These are phyloP conservation scores for Sicus ferrugineus DNA, from an alignment of 2,888 invertebrate genomes.

Conservation along the genomic window DNA sequence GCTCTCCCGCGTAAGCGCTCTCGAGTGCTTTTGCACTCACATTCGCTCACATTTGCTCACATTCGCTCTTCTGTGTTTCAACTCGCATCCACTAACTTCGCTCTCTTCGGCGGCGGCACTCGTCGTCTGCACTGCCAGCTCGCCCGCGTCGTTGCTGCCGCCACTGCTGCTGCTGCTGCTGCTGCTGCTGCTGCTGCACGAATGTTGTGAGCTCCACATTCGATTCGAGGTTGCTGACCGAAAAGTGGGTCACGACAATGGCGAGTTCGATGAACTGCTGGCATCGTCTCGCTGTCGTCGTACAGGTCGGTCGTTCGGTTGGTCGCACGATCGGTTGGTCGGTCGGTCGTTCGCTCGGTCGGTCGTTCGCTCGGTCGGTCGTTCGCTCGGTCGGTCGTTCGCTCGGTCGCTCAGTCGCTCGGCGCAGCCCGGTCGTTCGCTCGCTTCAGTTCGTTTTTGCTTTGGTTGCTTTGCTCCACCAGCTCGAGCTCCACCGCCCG, in stretches of 20 bases:
- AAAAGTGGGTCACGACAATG: constrained; percentile 66
- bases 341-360: constrained; percentile 24
- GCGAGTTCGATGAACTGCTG: constrained; percentile 64
- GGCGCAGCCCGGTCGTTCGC: constrained; percentile 31
- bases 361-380: constrained; percentile 18
- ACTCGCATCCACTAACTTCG: neutral
- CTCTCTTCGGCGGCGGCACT: neutral
- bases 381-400: constrained; percentile 32
- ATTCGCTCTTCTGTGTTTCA: too few relatives aligned
- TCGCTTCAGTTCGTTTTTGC: constrained; percentile 30
- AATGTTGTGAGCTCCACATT: constrained; percentile 58
- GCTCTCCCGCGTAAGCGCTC: neutral
- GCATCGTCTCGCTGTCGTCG: constrained; percentile 43
- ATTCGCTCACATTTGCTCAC: constrained; percentile 9
- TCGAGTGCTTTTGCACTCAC: constrained; percentile 8
- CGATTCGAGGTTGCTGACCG: constrained; percentile 64
- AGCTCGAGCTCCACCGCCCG: too few relatives aligned
- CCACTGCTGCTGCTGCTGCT: neutral
- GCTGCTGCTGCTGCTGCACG: neutral
- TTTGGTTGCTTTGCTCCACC: neutral
- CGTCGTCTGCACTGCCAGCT: neutral
- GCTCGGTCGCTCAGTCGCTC: constrained; percentile 25
- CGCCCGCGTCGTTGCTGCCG: neutral
- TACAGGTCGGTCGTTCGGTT: constrained; percentile 19
- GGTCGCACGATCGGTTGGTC: constrained; percentile 21